phyloP scores from a whole-genome alignment of 2,113 vertebrate genomes.

The Arenaria interpres region DNA sequence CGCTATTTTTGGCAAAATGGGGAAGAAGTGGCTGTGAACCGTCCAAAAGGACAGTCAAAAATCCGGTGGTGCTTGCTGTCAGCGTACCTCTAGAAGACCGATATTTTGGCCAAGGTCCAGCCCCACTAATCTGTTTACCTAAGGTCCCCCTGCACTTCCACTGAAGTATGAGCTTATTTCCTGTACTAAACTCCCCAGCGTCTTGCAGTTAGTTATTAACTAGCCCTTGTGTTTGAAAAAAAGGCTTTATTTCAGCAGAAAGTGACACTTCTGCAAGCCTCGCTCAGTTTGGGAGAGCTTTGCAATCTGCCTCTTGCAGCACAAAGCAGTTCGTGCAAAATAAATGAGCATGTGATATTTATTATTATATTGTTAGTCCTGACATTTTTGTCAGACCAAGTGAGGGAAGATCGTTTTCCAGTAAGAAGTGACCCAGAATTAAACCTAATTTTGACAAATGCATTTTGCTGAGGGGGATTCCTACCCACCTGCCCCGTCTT shows the following conservation, averaged over 20 bases:
- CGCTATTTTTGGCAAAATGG: neutral
- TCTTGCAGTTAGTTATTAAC: neutral
- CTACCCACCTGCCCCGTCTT: neutral
- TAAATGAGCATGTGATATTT: neutral
- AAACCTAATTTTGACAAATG: neutral
- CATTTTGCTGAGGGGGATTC: neutral
- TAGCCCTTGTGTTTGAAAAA: neutral
- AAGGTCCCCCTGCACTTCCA: neutral
- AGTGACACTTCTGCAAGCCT: neutral
- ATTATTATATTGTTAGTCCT: neutral
- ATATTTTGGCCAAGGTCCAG: neutral
- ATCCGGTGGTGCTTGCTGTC: neutral
- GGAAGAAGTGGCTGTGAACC: neutral
- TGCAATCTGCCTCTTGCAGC: neutral
- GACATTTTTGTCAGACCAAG: neutral
- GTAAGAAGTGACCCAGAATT: neutral
- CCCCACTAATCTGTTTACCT: neutral
- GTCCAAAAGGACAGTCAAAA: neutral
- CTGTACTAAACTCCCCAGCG: neutral
- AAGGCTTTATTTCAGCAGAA: neutral
- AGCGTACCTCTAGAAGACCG: neutral
- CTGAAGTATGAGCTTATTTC: slow-evolving; percentile 6
- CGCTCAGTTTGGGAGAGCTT: rapidly evolving
- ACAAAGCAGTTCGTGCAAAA: neutral
- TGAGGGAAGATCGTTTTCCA: neutral